Percentiles rank a stretch among this genome's conserved stretches.
These are phyloP conservation scores for Phoebastria nigripes DNA, from an alignment of 2,797 vertebrate species.

Conservation along the genomic window DNA sequence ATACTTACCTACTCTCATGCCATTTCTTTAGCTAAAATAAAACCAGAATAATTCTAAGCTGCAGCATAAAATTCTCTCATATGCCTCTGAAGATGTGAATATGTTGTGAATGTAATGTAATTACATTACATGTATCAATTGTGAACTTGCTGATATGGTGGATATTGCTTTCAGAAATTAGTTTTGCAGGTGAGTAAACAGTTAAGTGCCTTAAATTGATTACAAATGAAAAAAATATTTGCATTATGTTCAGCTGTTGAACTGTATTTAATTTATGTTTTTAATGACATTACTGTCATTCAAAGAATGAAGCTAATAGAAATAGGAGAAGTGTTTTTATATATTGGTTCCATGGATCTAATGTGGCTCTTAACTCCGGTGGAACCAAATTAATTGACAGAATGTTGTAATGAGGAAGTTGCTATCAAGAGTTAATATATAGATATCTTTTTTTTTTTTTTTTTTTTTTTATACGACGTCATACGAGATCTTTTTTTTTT, in stretches of 20 bases:
- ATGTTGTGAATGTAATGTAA: neutral
- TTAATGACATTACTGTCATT: neutral
- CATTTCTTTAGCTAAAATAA: neutral
- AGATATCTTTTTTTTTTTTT: neutral
- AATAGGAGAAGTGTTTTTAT: neutral
- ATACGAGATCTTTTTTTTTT: neutral
- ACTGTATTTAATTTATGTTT: neutral
- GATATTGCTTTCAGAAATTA: neutral
- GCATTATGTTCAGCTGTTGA: neutral
- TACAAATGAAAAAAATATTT: neutral
- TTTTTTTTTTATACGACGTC: too few relatives aligned
- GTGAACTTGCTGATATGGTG: neutral
- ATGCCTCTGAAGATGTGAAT: neutral
- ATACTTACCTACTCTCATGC: neutral
- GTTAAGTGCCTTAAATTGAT: neutral
- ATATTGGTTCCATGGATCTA: neutral
- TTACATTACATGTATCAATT: neutral
- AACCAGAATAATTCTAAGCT: neutral
- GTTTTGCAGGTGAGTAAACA: slow-evolving; percentile 31
- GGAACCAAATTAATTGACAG: neutral
- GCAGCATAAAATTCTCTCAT: neutral
- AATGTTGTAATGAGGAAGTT: neutral
- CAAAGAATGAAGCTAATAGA: neutral
- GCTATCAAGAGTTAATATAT: neutral
- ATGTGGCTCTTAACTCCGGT: neutral